Evolutionary conservation across 2,113 vertebrate genomes (phyloP), one percentile per base, ranked within the genome.

Genomic region (Electrona antarctica): DNA sequence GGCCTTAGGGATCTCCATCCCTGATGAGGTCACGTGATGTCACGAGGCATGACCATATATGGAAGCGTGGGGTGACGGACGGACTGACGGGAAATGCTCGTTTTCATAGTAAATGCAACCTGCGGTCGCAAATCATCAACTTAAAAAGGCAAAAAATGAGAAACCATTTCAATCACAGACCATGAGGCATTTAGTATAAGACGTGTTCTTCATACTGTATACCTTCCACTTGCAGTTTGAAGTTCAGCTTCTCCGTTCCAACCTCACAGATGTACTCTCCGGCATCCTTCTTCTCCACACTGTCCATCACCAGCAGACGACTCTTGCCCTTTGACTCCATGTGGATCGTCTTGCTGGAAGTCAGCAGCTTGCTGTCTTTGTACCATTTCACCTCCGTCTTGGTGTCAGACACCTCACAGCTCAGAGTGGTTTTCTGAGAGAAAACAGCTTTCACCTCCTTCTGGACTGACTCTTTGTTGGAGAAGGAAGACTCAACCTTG

Each of bases 251-350:
- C 70, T 95, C 94, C 15, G 82, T 91, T 12, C 84, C 92, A 62
- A 90, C 91, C 77, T 95, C 94, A 28, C 95, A 96, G 62, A 6
- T 93, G 28, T 96, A 96, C 56, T 95, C 93, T 72, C 95, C 95
- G 47, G 86, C 91, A 61, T 96, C 94, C 14, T 84, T 94, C 86
- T 87, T 94, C 87, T 95, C 93, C 77, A 91, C 90, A 52, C 93
- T 93, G 59, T 93, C 92, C 7, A 97, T 33, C 62, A 93, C 85
- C 85, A 97, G 90, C 60, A 79, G 87, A 8, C 93, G 91, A 12
- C 61, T 85, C 62, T 69, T 89, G 65, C 90, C 94, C 41, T 86
- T 88, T 1, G 81, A 69, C 64, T 95, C 93, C 0, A 90, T 64
- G 71, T 84, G 92, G 50, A 93, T 79, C 6, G 78, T 91, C 70